Conservation (phyloP, 2,888 invertebrate species). For the Sinodicranocentrus sp. region DNA sequence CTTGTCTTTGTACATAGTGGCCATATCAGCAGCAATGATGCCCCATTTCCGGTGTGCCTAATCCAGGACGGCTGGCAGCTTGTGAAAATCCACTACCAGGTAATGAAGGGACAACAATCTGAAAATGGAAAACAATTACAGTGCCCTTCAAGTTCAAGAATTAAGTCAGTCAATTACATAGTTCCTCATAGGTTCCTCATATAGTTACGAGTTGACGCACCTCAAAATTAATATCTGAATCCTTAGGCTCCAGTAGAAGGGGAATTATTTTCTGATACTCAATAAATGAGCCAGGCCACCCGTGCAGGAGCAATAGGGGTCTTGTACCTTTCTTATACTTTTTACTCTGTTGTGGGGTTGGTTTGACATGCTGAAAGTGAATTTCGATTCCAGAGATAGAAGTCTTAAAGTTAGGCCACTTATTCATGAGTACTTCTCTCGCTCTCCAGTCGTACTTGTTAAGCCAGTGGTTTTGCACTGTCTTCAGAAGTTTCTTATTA, state of each 20-base stretch:
- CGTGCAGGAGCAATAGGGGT: slow-evolving; percentile 73
- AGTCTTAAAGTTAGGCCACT: slow-evolving; percentile 86
- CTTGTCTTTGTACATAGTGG: slow-evolving; percentile 78
- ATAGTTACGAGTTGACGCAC: too few species aligned
- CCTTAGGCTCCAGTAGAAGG: slow-evolving; percentile 79
- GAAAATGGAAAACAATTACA: background rate
- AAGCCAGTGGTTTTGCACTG: slow-evolving; percentile 88
- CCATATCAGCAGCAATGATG: slow-evolving; percentile 78
- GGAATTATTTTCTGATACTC: slow-evolving; percentile 78
- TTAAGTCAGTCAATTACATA: too few species aligned
- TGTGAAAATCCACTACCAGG: slow-evolving; percentile 82
- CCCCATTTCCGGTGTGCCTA: slow-evolving; percentile 76
- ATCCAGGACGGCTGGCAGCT: slow-evolving; percentile 79
- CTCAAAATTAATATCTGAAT: slow-evolving; percentile 81
- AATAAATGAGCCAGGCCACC: slow-evolving; percentile 75
- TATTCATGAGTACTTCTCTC: slow-evolving; percentile 85
- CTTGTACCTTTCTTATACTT: slow-evolving; percentile 67
- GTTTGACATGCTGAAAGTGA: slow-evolving; percentile 87
- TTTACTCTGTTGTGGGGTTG: slow-evolving; percentile 77
- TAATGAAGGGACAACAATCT: slow-evolving; percentile 80
- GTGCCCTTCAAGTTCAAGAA: too few species aligned
- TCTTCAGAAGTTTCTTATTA: slow-evolving; percentile 84
- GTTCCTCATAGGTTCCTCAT: too few species aligned
- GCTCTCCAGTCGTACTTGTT: slow-evolving; percentile 86
- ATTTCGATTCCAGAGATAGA: slow-evolving; percentile 87